Percentiles rank a stretch among this genome's conserved stretches.
phyloP scores from a whole-genome alignment of 2,113 vertebrate species.

The Nesospiza acunhae region DNA sequence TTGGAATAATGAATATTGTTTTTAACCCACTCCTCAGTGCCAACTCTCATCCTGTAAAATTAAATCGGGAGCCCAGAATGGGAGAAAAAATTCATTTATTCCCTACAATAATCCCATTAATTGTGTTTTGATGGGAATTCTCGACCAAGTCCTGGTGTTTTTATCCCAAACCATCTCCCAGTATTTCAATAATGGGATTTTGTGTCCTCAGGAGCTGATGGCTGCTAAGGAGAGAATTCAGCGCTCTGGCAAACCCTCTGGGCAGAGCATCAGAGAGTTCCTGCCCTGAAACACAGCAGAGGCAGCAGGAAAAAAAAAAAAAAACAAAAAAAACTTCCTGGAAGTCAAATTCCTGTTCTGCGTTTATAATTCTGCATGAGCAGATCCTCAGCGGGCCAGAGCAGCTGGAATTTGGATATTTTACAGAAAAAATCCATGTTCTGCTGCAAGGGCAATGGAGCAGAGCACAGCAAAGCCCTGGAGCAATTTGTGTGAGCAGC shows the following conservation, averaged over 20 bases:
- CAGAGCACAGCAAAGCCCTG: background rate
- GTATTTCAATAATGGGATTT: background rate
- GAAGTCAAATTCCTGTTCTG: background rate
- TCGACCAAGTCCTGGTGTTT: background rate
- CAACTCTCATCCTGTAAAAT: background rate
- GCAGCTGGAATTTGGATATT: background rate
- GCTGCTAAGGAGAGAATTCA: background rate
- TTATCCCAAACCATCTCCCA: background rate
- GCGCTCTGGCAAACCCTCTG: background rate
- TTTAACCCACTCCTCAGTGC: background rate
- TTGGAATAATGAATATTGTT: background rate
- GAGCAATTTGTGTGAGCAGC: background rate
- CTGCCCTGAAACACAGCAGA: background rate
- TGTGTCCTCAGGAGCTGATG: background rate
- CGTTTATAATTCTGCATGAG: accelerated
- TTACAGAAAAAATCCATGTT: background rate
- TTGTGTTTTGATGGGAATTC: background rate
- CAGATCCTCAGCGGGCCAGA: background rate
- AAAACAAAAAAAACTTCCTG: background rate
- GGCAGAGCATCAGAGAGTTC: background rate
- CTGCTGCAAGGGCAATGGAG: background rate
- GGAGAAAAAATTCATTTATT: background rate
- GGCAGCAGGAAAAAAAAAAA: background rate
- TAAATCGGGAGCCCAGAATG: background rate
- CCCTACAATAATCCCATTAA: background rate